Evolutionary conservation across 2,888 invertebrate genomes (phyloP).

Genomic region (Fabriciana adippe): DNA sequence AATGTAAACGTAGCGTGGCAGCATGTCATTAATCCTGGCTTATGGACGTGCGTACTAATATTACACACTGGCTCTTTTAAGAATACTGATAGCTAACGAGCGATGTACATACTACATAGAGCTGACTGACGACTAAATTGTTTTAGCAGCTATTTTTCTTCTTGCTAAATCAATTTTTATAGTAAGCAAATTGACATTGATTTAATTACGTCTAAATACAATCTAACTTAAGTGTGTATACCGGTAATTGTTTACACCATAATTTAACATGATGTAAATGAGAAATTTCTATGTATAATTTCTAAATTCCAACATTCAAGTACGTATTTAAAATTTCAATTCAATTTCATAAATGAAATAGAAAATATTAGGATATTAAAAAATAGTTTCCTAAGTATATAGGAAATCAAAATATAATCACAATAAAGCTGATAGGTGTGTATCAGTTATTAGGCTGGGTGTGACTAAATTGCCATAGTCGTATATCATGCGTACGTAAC

Average conservation of each 20-base stretch:
- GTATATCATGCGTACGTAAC: conserved; percentile 46
- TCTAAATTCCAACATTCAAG: no score
- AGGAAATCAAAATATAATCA: conserved; percentile 21
- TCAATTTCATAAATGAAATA: background rate
- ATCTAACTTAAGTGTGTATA: no score
- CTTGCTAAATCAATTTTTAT: background rate
- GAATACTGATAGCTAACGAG: conserved; percentile 7
- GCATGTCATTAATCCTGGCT: conserved; percentile 22
- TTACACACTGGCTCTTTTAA: conserved; percentile 10
- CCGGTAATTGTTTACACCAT: no score
- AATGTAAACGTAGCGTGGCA: conserved; percentile 23
- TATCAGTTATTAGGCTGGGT: conserved; percentile 62
- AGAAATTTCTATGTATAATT: no score
- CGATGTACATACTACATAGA: background rate
- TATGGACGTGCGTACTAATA: conserved; percentile 19
- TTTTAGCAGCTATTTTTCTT: background rate
- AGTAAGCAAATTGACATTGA: background rate
- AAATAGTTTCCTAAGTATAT: background rate
- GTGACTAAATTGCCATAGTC: conserved; percentile 67
- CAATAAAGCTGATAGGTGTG: conserved; percentile 47
- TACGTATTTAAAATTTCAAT: no score
- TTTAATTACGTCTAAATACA: background rate
- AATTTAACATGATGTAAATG: no score
- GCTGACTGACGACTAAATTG: background rate
- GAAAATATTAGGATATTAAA: background rate